These are phyloP conservation scores for Mola mola DNA, from an alignment of 2,113 vertebrate genomes.

Conservation along the genomic window DNA sequence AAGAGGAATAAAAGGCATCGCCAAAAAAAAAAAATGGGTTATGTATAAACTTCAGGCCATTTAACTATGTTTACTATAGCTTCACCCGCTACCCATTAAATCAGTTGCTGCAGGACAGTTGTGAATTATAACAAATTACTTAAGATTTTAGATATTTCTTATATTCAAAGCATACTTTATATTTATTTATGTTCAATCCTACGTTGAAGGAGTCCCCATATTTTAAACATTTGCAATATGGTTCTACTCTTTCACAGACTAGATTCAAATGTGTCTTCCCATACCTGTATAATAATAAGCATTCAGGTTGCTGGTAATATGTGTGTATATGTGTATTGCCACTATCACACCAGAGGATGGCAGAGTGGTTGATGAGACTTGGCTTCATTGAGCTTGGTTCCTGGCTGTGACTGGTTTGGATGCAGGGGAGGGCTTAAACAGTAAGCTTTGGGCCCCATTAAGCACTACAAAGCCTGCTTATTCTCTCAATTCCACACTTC, in stretches of 20 bases:
- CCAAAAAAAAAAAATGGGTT: too few species aligned
- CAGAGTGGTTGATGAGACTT: conserved; percentile 78
- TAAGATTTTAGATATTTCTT: too few species aligned
- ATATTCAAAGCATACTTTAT: too few species aligned
- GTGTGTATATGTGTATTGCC: conserved; percentile 66
- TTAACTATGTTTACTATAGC: too few species aligned
- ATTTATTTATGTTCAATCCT: too few species aligned
- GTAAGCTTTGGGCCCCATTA: conserved; percentile 72
- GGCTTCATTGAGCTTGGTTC: conserved; percentile 57
- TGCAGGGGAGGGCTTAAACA: conserved; percentile 69
- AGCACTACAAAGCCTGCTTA: conserved; percentile 75
- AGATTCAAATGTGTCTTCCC: background rate
- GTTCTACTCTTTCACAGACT: too few species aligned
- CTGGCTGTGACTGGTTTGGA: conserved; percentile 59
- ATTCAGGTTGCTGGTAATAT: background rate
- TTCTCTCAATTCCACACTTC: conserved; percentile 76
- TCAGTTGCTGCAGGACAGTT: too few species aligned
- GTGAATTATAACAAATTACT: too few species aligned
- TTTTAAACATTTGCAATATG: too few species aligned
- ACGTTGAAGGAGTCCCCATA: too few species aligned
- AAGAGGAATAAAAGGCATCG: conserved; percentile 12
- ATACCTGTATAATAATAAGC: background rate
- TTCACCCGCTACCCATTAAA: too few species aligned
- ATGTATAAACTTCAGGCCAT: too few species aligned
- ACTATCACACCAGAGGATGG: conserved; percentile 78